These are phyloP conservation scores for Campoplex capitator DNA, from an alignment of 2,888 invertebrate species.

Conservation along the genomic window DNA sequence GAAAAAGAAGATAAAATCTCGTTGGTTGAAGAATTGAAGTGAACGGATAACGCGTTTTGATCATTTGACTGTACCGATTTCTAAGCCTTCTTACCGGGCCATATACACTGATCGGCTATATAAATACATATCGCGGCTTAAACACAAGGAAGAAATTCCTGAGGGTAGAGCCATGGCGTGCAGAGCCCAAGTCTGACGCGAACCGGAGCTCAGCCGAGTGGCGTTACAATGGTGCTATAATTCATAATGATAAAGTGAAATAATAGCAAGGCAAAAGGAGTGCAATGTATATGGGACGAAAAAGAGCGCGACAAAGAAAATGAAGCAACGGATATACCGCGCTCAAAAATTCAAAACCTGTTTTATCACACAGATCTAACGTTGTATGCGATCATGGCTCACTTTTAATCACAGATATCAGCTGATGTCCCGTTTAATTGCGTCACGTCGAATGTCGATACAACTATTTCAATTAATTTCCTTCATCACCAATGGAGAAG, in stretches of 20 bases:
- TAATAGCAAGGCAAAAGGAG: conserved; percentile 48
- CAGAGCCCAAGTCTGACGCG: conserved; percentile 53
- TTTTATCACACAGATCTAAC: not conserved
- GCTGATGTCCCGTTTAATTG: not conserved
- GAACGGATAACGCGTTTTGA: conserved; percentile 27
- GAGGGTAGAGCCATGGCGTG: conserved; percentile 49
- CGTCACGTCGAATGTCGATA: not conserved
- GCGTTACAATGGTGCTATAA: conserved; percentile 63
- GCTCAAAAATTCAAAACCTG: conserved; percentile 1
- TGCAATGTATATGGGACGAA: conserved; percentile 35
- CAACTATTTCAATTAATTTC: not conserved
- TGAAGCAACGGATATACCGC: not conserved
- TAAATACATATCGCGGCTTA: conserved; percentile 15
- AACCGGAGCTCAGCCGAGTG: conserved; percentile 54
- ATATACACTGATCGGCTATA: conserved; percentile 13
- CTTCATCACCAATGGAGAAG: not conserved
- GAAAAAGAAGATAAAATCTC: not conserved
- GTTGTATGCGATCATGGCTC: conserved; percentile 17
- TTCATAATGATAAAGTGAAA: conserved; percentile 65
- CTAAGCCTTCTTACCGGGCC: not conserved
- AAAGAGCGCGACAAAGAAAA: conserved; percentile 48
- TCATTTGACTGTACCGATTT: conserved; percentile 26
- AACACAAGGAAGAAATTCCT: conserved; percentile 48
- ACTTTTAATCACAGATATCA: conserved; percentile 15
- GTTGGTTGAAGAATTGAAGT: conserved; percentile 5